Percentiles rank a stretch among this genome's conserved stretches.
These are phyloP conservation scores for Drosophila virilis DNA, from an alignment of 1,140 invertebrate species.

Conservation along the genomic window DNA sequence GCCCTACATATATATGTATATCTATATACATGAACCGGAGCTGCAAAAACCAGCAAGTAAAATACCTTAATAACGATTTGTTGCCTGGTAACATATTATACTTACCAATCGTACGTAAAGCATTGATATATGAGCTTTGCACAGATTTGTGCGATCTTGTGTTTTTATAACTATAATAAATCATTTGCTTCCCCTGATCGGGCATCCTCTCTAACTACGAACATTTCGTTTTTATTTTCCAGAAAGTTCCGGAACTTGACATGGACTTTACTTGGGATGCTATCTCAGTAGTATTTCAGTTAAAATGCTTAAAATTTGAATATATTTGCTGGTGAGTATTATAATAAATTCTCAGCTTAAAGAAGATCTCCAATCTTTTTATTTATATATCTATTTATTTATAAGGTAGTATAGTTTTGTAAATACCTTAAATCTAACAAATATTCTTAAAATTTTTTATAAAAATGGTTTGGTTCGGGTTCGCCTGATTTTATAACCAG, in stretches of 20 bases:
- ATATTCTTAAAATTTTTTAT: too few species aligned
- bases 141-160: constrained; percentile 11
- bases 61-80: constrained; percentile 15
- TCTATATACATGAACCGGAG: background rate
- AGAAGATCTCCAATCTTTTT: too few species aligned
- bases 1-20: background rate
- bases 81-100: constrained; percentile 9
- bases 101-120: background rate
- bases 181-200: background rate
- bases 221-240: too few species aligned
- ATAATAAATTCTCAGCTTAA: background rate
- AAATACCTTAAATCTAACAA: too few species aligned
- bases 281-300: too few species aligned
- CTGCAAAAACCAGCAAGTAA: constrained; percentile 14
- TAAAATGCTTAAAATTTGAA: too few species aligned
- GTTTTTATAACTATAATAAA: constrained; percentile 17
- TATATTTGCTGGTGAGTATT: background rate
- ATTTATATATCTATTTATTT: too few species aligned
- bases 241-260: background rate
- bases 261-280: background rate
- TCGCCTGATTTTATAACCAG: too few species aligned
- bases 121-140: constrained; percentile 5
- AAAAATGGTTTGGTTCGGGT: too few species aligned
- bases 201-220: background rate
- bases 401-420: too few species aligned